Evolutionary conservation across 2,113 vertebrate species (phyloP), one percentile per base, ranked within the genome.

Genomic region (Plestiodon gilberti): DNA sequence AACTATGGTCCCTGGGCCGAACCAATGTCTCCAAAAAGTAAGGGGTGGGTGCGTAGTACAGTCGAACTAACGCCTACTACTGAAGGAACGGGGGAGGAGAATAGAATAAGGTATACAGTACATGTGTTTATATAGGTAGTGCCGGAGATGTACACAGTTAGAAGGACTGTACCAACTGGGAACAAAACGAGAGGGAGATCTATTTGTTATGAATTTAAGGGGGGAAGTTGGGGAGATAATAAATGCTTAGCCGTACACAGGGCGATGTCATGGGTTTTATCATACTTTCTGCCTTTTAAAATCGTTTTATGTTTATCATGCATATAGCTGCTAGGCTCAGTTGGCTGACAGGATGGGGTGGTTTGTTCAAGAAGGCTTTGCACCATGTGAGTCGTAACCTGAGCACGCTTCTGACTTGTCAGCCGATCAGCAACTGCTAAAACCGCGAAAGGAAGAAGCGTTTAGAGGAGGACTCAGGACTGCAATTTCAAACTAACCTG

Each of bases 1-100:
- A 89, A 88, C 52, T 88, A 83, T 89, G 89, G 93, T 92, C 92
- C 89, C 55, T 48, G 92, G 93, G 77, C 87, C 89, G 84, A 93
- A 94, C 93, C 93, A 94, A 91, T 33, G 83, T 0, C 6, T 75
- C 15, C 2, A 43, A 30, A 30, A 87, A 73, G 33, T 48, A 25
- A 87, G 87, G 91, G 90, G 93, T 25, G 87, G 84, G 13, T 30
- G 25, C 80, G 17, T 48, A 48, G 6, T 28, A 17, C 57, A 35
- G 0, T 70, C 1, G 48, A 33, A 35, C 59, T 61, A 14, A 14
- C 1, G n/a, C n/a, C n/a, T n/a, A n/a, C n/a, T n/a, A n/a, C n/a
- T n/a, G n/a, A n/a, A n/a, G 25, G 83, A 40, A 75, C n/a, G 33
- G 3, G 70, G 8, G 23, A 40, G 2, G 23, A 22, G 40, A 3